A percentile compares a stretch with the other conserved stretches of the same genome.
Evolutionary conservation across 2,888 invertebrate species (phyloP).

Genomic region (Acleris holmiana): DNA sequence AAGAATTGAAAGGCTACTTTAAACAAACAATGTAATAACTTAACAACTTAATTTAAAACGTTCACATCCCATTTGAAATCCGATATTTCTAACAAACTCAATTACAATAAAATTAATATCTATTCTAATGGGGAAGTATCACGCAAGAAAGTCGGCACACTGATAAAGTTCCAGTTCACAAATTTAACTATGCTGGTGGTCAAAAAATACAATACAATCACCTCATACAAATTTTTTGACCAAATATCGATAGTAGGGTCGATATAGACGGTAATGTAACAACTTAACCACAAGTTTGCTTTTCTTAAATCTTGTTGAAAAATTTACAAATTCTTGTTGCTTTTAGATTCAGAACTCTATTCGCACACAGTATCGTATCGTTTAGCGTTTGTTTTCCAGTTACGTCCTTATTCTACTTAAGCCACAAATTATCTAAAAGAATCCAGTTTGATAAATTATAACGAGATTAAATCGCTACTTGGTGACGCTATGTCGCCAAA

Average conservation of each 20-base stretch:
- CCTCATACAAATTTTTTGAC: not conserved
- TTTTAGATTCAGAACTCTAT: too few species aligned
- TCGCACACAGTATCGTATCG: too few species aligned
- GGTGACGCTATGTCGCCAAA: conserved; percentile 11
- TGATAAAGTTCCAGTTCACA: conserved; percentile 15
- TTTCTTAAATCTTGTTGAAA: not conserved
- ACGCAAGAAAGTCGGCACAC: conserved; percentile 18
- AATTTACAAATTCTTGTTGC: too few species aligned
- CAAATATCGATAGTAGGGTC: conserved; percentile 6
- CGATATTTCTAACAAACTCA: conserved; percentile 30
- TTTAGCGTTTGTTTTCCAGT: too few species aligned
- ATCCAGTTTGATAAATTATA: conserved; percentile 28
- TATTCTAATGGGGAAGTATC: conserved; percentile 28
- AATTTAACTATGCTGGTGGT: conserved; percentile 13
- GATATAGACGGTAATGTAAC: not conserved
- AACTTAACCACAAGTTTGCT: too few species aligned
- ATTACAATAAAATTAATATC: conserved; percentile 33
- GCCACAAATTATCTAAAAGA: not conserved
- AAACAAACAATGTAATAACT: conserved; percentile 34
- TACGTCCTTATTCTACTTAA: too few species aligned
- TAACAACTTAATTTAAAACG: conserved; percentile 36
- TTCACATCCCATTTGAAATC: conserved; percentile 29
- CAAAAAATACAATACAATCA: conserved; percentile 2
- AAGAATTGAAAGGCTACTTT: conserved; percentile 10
- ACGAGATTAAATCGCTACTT: conserved; percentile 21